Percentiles rank a stretch among this genome's conserved stretches.
Conservation (phyloP, 92 coral and sea anemone species). For the Palythoa grandiflora region DNA sequence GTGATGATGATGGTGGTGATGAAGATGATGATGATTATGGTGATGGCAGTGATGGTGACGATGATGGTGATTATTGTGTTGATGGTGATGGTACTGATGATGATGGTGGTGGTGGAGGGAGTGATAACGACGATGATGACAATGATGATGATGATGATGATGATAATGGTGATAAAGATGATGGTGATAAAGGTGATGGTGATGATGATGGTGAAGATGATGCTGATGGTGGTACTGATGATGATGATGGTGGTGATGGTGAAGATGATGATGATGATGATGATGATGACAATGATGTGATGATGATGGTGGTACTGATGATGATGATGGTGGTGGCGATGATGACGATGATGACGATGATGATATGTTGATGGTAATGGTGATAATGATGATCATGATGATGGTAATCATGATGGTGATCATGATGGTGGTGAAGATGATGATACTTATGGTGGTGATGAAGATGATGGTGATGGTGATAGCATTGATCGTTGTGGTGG, state of each 20-base stretch:
- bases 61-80: background rate
- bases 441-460: background rate
- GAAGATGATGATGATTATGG: background rate
- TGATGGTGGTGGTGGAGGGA: background rate
- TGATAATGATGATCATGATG: background rate
- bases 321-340: background rate
- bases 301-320: background rate
- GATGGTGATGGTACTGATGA: background rate
- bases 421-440: background rate
- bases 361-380: background rate
- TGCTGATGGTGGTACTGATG: background rate
- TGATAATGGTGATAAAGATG: background rate
- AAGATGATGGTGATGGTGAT: background rate
- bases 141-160: background rate
- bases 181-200: background rate
- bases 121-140: background rate
- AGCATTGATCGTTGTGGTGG: too few species aligned
- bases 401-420: background rate
- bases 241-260: background rate
- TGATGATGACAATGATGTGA: background rate
- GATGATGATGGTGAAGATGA: background rate
- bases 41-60: background rate
- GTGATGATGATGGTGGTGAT: too few species aligned
- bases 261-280: background rate
- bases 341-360: background rate